Percentiles rank a stretch among this genome's conserved stretches.
Evolutionary conservation across 1,140 invertebrate genomes (phyloP).

Genomic region (Bacillus rossius): DNA sequence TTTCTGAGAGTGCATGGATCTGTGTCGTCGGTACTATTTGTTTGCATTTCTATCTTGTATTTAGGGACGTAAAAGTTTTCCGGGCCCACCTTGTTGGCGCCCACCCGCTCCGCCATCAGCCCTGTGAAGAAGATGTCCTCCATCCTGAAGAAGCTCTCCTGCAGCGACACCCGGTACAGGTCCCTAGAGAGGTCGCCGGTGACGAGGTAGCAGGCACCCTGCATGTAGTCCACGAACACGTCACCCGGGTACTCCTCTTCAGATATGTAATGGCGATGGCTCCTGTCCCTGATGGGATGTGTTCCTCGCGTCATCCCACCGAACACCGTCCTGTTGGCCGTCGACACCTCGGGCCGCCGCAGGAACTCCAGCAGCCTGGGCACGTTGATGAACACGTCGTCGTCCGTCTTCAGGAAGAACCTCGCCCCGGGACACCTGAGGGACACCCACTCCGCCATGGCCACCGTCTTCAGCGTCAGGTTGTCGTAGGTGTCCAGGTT

Average conservation of each 20-base stretch:
- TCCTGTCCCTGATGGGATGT: slow-evolving; percentile 76
- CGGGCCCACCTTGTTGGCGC: slow-evolving; percentile 66
- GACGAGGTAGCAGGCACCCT: slow-evolving; percentile 80
- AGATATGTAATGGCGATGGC: slow-evolving; percentile 82
- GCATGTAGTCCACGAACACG: slow-evolving; percentile 77
- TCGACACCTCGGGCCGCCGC: slow-evolving; percentile 49
- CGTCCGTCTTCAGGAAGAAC: slow-evolving; percentile 81
- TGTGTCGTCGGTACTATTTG: too few species aligned
- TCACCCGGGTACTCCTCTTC: slow-evolving; percentile 59
- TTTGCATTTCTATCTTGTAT: too few species aligned
- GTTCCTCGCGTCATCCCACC: slow-evolving; percentile 76
- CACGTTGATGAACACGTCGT: slow-evolving; percentile 90
- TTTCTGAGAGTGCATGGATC: too few species aligned
- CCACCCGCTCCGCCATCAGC: slow-evolving; percentile 68
- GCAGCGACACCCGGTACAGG: slow-evolving; percentile 60
- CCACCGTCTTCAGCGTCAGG: slow-evolving; percentile 80
- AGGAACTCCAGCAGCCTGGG: slow-evolving; percentile 65
- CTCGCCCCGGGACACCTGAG: slow-evolving; percentile 67
- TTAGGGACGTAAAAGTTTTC: too few species aligned
- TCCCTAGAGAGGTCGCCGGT: slow-evolving; percentile 59
- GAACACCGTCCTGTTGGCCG: slow-evolving; percentile 63
- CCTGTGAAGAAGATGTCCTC: slow-evolving; percentile 91
- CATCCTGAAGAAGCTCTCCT: slow-evolving; percentile 70
- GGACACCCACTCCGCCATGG: slow-evolving; percentile 77
- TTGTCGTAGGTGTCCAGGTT: slow-evolving; percentile 83